These are phyloP conservation scores for Heliconius himera DNA, from an alignment of 1,140 invertebrate genomes.

Conservation along the genomic window DNA sequence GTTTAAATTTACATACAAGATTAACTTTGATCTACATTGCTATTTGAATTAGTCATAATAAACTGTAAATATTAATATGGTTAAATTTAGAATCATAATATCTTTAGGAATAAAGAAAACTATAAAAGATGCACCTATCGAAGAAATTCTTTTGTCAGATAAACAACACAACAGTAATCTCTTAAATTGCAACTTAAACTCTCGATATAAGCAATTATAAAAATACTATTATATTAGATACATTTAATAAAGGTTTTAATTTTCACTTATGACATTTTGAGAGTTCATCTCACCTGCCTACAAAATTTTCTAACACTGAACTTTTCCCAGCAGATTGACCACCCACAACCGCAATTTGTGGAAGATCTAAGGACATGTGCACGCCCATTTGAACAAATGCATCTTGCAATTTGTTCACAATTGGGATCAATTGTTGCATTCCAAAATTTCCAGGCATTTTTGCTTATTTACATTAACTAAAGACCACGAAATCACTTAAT, in stretches of 20 bases:
- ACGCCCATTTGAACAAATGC: constrained; percentile 98
- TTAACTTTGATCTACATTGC: neutral
- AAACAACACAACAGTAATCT: neutral
- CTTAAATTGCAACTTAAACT: neutral
- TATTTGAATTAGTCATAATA: neutral
- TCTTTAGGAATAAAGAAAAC: neutral
- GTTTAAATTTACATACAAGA: neutral
- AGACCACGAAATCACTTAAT: constrained; percentile 64
- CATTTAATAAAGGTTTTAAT: neutral
- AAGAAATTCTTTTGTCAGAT: constrained; percentile 1
- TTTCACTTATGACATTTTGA: neutral
- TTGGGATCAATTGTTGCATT: constrained; percentile 98
- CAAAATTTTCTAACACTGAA: constrained; percentile 99
- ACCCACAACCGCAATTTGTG: constrained; percentile 99
- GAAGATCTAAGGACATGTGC: constrained; percentile 98
- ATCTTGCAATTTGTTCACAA: constrained; percentile 99
- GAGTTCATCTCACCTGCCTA: constrained; percentile 90
- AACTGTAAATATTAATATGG: neutral
- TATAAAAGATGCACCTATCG: neutral
- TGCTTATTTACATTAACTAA: constrained; percentile 70
- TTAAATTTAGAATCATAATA: neutral
- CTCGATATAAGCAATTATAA: neutral
- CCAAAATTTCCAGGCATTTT: constrained; percentile 89
- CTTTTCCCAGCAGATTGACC: constrained; percentile 99
- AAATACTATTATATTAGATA: neutral